These are phyloP conservation scores for Gadus chalcogrammus DNA, from an alignment of 2,113 vertebrate genomes.

Conservation along the genomic window DNA sequence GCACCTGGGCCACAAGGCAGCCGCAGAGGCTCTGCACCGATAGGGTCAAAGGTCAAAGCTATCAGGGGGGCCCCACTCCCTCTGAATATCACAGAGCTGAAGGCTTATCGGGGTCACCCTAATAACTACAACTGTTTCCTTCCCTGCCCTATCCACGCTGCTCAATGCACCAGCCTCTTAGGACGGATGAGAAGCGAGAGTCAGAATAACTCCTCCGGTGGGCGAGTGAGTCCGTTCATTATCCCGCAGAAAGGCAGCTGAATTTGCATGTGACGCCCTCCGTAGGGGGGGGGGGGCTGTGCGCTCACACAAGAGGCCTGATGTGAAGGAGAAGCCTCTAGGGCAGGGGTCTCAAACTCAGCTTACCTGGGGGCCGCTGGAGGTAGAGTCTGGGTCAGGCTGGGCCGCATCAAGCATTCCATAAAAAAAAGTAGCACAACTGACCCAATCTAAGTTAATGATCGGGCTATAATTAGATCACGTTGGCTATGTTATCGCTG, in stretches of 20 bases:
- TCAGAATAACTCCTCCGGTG: neutral
- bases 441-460: too few relatives aligned
- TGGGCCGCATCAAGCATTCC: too few relatives aligned
- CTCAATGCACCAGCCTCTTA: neutral
- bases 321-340: neutral
- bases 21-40: neutral
- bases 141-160: neutral
- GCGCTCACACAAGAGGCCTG: neutral
- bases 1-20: neutral
- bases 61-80: neutral
- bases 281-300: neutral
- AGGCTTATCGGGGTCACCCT: neutral
- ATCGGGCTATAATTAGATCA: too few relatives aligned
- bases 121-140: neutral
- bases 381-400: too few relatives aligned
- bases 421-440: too few relatives aligned
- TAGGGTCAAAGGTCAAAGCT: neutral
- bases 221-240: too few relatives aligned
- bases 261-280: neutral
- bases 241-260: too few relatives aligned
- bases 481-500: too few relatives aligned
- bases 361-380: too few relatives aligned
- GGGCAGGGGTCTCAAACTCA: too few relatives aligned
- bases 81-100: neutral
- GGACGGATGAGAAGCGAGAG: neutral